Base-by-base conservation (phyloP, 2,797 vertebrate species). In the Argyrosomus regius region DNA sequence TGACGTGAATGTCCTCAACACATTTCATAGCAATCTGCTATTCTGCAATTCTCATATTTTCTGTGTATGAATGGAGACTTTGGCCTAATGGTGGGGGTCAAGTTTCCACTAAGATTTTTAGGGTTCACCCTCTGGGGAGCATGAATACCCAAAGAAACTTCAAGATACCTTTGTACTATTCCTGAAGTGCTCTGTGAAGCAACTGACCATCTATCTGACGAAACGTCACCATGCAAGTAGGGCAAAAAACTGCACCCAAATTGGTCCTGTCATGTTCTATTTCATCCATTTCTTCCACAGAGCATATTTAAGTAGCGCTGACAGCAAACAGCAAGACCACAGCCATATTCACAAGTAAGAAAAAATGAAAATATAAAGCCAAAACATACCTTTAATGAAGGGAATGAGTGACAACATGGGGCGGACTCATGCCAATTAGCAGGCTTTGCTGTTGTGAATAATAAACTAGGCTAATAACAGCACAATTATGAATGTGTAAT, bases 401-500 rank as follows among this genome's bases (percentile, higher is more conserved):
- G 80, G 69, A 83, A 52, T 78, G 31, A 82, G 75, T 66, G 75
- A 83, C 72, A 84, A 78, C 62, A 73, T 58, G 70, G 68, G 43
- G 83, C 0, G 1, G 67, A 80, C 73, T 64, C 54, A 63, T 65
- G 78, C 81, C 82, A 91, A 93, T 93, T 93, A 88, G 89, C 76
- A 72, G 52, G 78, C 79, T 88, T 90, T 85, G 74, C 86, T 91
- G 87, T 88, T 91, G 78, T 89, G 88, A 91, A 92, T 94, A 92
- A 89, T 91, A 89, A 92, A 90, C 83, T 63, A 82, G 82, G 83
- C 88, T 92, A 91, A 93, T 93, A 89, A 91, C 84, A 48, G 85
- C 83, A 89, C 91, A 89, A 92, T 92, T 94, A 93, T 89, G 81
- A 88, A 89, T 85, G 89, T 89, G 88, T 93, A 92, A 94, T 93